These are phyloP conservation scores for Notodonta dromedarius DNA, from an alignment of 2,888 invertebrate species.

Conservation along the genomic window DNA sequence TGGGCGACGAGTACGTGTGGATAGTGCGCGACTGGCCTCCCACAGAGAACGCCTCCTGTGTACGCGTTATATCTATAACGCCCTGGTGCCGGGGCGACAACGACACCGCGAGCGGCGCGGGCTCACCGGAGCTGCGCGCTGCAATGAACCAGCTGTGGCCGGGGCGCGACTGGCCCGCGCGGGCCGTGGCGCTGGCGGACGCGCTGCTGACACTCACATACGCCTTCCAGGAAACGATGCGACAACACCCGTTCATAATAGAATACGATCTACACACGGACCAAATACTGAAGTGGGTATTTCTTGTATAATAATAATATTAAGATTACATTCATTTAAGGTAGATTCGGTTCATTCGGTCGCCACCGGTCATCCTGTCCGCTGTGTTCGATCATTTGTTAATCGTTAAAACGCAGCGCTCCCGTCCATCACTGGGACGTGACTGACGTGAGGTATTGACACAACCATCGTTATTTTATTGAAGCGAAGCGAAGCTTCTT, in stretches of 20 bases:
- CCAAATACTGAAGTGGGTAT: background rate
- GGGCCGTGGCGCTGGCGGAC: slow-evolving; percentile 32
- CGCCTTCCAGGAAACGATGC: slow-evolving; percentile 16
- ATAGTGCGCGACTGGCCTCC: slow-evolving; percentile 53
- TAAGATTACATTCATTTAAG: too few species aligned
- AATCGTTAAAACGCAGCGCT: too few species aligned
- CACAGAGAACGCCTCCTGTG: slow-evolving; percentile 5
- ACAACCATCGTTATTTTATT: too few species aligned
- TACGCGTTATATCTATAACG: slow-evolving; percentile 40
- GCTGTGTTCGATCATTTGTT: background rate
- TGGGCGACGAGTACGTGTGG: slow-evolving; percentile 61
- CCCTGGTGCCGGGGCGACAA: slow-evolving; percentile 29
- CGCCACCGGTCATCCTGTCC: too few species aligned
- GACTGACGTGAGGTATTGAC: too few species aligned
- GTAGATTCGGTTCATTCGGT: background rate
- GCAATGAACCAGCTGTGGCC: background rate
- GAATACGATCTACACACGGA: slow-evolving; percentile 20
- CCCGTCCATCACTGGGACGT: too few species aligned
- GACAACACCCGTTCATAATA: slow-evolving; percentile 7
- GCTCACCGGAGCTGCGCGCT: background rate
- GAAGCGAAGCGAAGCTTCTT: too few species aligned
- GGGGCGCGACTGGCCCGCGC: slow-evolving; percentile 31
- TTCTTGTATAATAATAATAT: background rate
- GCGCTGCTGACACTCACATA: slow-evolving; percentile 35
- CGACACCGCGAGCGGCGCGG: slow-evolving; percentile 2